Evolutionary conservation across 2,113 vertebrate species (phyloP).

Genomic region (Circaetus cinerascens): DNA sequence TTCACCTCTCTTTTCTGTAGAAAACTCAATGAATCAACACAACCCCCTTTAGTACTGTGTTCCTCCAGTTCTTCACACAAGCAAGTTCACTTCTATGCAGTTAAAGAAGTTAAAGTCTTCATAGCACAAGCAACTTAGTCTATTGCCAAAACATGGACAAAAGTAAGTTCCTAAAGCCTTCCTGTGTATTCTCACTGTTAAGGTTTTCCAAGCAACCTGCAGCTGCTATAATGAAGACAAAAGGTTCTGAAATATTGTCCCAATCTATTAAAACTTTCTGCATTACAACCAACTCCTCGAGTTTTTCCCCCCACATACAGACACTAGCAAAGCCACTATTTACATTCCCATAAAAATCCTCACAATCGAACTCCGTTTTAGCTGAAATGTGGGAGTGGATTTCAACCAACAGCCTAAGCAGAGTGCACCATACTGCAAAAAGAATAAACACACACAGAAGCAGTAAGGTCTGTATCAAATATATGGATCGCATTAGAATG

Average conservation of each 20-base stretch:
- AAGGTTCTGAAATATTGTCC: background rate
- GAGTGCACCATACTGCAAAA: background rate
- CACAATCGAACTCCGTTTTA: background rate
- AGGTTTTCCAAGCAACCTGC: background rate
- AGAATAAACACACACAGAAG: background rate
- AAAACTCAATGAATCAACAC: background rate
- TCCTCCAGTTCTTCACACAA: background rate
- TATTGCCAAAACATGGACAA: background rate
- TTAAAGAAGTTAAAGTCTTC: background rate
- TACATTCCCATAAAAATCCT: background rate
- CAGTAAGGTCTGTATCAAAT: background rate
- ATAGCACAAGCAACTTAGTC: background rate
- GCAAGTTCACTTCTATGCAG: background rate
- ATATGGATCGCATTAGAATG: background rate
- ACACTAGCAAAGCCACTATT: background rate
- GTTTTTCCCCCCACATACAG: background rate
- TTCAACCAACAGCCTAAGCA: background rate
- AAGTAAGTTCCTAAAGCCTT: background rate
- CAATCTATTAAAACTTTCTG: background rate
- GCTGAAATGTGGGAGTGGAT: background rate
- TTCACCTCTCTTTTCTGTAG: background rate
- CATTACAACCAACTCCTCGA: background rate
- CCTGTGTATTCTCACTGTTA: background rate
- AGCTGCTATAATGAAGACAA: background rate
- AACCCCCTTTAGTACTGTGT: background rate